Percentiles rank a stretch among this genome's conserved stretches.
phyloP scores from a whole-genome alignment of 2,113 vertebrate species.

The Gobius niger region DNA sequence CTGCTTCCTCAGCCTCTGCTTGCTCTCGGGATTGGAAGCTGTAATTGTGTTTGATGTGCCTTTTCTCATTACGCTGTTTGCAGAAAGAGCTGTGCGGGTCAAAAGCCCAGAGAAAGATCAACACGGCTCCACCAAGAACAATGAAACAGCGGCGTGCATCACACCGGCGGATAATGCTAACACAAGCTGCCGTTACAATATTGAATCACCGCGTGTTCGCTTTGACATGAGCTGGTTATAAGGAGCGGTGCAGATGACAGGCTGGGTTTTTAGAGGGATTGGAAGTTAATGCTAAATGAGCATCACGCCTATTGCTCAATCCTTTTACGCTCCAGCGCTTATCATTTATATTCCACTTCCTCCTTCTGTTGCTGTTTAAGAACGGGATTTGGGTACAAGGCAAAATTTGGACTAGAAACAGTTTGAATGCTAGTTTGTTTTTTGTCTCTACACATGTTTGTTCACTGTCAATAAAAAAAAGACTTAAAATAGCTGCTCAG shows the following conservation, averaged over 20 bases:
- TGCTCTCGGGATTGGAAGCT: conserved; percentile 50
- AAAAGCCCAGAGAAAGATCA: conserved; percentile 65
- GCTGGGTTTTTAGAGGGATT: background rate
- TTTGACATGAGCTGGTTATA: conserved; percentile 6
- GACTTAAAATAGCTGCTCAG: too few relatives aligned
- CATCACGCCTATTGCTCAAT: too few relatives aligned
- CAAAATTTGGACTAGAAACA: too few relatives aligned
- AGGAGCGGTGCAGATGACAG: background rate
- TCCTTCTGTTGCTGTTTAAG: too few relatives aligned
- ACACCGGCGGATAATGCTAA: conserved; percentile 53
- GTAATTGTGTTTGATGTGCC: conserved; percentile 73
- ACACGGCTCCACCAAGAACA: conserved; percentile 48
- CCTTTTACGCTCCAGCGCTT: too few relatives aligned
- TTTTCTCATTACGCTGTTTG: conserved; percentile 74
- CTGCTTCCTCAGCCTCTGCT: conserved; percentile 57
- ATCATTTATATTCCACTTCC: too few relatives aligned
- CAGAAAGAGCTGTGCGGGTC: conserved; percentile 57
- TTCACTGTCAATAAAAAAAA: too few relatives aligned
- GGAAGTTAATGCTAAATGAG: background rate
- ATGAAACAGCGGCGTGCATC: conserved; percentile 18
- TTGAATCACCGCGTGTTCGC: conserved; percentile 16
- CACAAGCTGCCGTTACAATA: conserved; percentile 50
- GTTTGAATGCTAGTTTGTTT: too few relatives aligned
- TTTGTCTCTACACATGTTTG: too few relatives aligned
- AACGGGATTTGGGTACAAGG: too few relatives aligned